These are phyloP conservation scores for Notodonta ziczac DNA, from an alignment of 2,888 invertebrate species.

Conservation along the genomic window DNA sequence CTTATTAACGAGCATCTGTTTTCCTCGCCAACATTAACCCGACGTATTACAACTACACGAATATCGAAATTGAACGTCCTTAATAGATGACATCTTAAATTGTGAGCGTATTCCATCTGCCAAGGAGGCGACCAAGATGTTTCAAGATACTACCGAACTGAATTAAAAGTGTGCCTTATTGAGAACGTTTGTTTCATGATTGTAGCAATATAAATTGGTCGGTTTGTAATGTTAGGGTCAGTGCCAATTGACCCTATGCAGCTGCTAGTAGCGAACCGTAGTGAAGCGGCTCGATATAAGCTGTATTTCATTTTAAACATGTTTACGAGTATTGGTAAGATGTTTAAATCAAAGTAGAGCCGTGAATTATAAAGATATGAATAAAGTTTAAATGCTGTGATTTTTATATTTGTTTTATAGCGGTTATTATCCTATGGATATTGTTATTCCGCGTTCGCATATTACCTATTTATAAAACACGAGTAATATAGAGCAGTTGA, in stretches of 20 bases:
- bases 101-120: slow-evolving; percentile 36
- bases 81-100: slow-evolving; percentile 44
- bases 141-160: slow-evolving; percentile 42
- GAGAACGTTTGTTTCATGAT: slow-evolving; percentile 19
- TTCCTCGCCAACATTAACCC: slow-evolving; percentile 38
- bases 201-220: slow-evolving; percentile 48
- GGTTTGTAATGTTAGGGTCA: slow-evolving; percentile 72
- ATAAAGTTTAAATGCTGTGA: neutral
- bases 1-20: slow-evolving; percentile 64
- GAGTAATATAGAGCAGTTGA: no score
- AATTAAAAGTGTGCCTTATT: slow-evolving; percentile 41
- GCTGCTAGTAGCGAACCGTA: slow-evolving; percentile 68
- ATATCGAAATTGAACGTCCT: slow-evolving; percentile 24
- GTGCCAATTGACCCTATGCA: slow-evolving; percentile 75
- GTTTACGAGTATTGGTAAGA: slow-evolving; percentile 21
- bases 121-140: slow-evolving; percentile 54
- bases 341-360: no score
- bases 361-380: neutral
- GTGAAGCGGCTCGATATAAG: slow-evolving; percentile 61
- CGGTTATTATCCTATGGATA: no score
- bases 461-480: no score
- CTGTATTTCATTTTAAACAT: slow-evolving; percentile 37
- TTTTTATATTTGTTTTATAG: no score
- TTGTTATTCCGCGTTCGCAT: no score
- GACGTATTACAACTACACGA: slow-evolving; percentile 27